phyloP scores from a whole-genome alignment of 2,113 vertebrate species.

The Mirounga angustirostris region DNA sequence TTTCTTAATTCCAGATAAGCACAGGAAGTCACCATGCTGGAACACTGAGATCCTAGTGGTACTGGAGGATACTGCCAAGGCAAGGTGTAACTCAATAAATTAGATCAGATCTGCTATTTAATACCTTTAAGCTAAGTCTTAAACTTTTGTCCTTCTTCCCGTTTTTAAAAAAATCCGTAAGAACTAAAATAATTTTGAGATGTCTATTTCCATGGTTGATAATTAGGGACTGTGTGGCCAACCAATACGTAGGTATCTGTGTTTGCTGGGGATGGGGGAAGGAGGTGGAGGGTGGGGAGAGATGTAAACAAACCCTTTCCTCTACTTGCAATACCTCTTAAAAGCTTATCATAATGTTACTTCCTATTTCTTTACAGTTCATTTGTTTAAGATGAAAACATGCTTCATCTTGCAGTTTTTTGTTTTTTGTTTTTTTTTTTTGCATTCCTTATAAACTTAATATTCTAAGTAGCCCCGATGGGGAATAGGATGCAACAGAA shows the following conservation, averaged over 20 bases:
- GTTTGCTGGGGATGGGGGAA: neutral
- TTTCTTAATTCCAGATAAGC: constrained; percentile 53
- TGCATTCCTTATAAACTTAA: constrained; percentile 51
- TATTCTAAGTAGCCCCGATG: constrained; percentile 49
- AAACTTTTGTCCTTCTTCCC: neutral
- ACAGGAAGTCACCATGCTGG: neutral
- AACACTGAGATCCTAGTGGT: constrained; percentile 21
- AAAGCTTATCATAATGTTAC: constrained; percentile 64
- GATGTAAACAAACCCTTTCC: constrained; percentile 22
- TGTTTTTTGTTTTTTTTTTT: neutral
- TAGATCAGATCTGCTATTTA: constrained; percentile 64
- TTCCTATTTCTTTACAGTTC: constrained; percentile 71
- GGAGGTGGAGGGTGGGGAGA: neutral
- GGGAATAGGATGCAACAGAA: neutral
- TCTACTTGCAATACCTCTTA: constrained; percentile 25
- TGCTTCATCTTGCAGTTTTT: constrained; percentile 44
- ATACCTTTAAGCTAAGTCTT: constrained; percentile 50
- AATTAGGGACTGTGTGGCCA: neutral
- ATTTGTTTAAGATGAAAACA: constrained; percentile 42
- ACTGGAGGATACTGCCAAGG: constrained; percentile 20
- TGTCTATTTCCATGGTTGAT: constrained; percentile 20
- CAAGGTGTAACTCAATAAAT: constrained; percentile 70
- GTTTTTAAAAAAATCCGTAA: constrained; percentile 38
- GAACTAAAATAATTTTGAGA: constrained; percentile 42
- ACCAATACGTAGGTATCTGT: neutral